Conservation (phyloP, 2,797 vertebrate genomes). For the Anguilla obscura region DNA sequence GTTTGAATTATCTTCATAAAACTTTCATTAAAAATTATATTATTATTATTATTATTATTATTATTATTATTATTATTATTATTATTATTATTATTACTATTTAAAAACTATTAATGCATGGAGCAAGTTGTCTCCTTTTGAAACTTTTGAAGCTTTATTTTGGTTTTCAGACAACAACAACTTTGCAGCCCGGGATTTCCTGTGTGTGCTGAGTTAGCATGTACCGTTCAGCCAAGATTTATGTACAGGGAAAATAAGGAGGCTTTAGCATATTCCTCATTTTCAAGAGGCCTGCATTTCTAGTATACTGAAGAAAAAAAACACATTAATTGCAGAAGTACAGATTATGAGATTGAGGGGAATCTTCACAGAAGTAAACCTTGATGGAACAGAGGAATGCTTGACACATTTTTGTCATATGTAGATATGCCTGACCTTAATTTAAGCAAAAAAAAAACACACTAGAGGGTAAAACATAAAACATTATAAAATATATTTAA, state of each 20-base stretch:
- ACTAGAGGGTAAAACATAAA: neutral
- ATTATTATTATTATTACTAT: neutral
- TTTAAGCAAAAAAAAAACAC: slow-evolving; percentile 63
- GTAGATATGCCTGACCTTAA: slow-evolving; percentile 66
- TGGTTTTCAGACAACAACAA: neutral
- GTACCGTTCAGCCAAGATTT: slow-evolving; percentile 6
- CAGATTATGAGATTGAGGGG: slow-evolving; percentile 68
- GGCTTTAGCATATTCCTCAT: slow-evolving; percentile 19
- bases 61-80: neutral
- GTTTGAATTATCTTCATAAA: neutral
- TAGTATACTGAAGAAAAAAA: slow-evolving; percentile 60
- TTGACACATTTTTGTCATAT: slow-evolving; percentile 72
- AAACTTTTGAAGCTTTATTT: neutral
- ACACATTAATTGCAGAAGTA: slow-evolving; percentile 71
- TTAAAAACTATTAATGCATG: neutral
- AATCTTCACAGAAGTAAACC: slow-evolving; percentile 78
- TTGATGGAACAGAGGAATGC: slow-evolving; percentile 77
- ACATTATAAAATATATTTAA: neutral
- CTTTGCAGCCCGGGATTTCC: slow-evolving; percentile 1
- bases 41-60: neutral
- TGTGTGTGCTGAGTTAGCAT: slow-evolving; percentile 19
- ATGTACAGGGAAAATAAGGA: neutral
- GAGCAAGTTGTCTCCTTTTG: neutral
- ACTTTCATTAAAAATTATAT: neutral
- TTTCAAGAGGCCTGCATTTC: slow-evolving; percentile 62